These are phyloP conservation scores for Anthoscopus minutus DNA, from an alignment of 2,113 vertebrate genomes.

Conservation along the genomic window DNA sequence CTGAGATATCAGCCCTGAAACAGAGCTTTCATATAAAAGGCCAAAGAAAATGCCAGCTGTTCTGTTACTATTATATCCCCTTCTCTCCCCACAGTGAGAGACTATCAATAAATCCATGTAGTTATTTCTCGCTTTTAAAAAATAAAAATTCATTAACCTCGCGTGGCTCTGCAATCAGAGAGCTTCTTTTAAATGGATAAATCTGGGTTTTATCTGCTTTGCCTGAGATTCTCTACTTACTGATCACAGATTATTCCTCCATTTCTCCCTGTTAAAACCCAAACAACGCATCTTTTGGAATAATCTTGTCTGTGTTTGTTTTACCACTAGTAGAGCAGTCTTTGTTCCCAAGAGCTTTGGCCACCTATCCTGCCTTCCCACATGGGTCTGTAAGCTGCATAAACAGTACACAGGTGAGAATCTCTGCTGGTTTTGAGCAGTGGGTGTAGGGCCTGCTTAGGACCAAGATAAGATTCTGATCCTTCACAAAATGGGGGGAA, in stretches of 20 bases:
- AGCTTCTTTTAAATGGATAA: slow-evolving; percentile 55
- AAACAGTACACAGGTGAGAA: neutral
- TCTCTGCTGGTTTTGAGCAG: neutral
- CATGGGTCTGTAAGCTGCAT: neutral
- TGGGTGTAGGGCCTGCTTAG: neutral
- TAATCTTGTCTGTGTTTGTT: slow-evolving; percentile 36
- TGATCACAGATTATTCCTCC: slow-evolving; percentile 59
- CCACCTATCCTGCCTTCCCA: neutral
- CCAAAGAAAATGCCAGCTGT: slow-evolving; percentile 48
- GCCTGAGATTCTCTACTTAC: slow-evolving; percentile 35
- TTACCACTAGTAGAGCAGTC: neutral
- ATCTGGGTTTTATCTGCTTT: slow-evolving; percentile 57
- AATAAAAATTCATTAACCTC: slow-evolving; percentile 56
- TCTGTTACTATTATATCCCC: neutral
- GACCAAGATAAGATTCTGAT: neutral
- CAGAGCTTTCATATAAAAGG: slow-evolving; percentile 20
- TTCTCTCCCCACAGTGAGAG: neutral
- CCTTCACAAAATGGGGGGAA: neutral
- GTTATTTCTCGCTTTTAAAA: slow-evolving; percentile 39
- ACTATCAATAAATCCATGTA: slow-evolving; percentile 21
- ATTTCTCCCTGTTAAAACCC: slow-evolving; percentile 41
- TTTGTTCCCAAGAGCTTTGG: neutral
- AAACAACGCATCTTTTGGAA: slow-evolving; percentile 50
- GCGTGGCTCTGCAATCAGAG: neutral
- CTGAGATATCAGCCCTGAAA: slow-evolving; percentile 19